Evolutionary conservation across 2,113 vertebrate genomes (phyloP).

Genomic region (Apteryx mantelli): DNA sequence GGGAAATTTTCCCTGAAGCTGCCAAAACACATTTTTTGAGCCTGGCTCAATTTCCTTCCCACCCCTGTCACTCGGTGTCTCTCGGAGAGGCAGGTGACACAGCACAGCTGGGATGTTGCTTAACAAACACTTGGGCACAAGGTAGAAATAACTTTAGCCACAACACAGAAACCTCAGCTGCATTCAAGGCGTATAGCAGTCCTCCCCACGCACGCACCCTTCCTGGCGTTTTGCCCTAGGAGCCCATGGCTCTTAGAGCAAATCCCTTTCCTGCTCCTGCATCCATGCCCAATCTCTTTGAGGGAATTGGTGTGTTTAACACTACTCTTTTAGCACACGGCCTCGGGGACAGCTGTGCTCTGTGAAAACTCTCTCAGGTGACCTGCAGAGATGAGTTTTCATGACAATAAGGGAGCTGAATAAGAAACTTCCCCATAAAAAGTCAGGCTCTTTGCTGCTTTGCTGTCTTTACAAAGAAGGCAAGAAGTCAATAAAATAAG

Average conservation of each 20-base stretch:
- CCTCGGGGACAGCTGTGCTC: not conserved
- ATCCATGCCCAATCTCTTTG: rapidly evolving
- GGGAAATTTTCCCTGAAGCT: not conserved
- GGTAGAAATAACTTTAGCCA: not conserved
- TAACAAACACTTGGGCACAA: not conserved
- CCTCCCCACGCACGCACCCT: not conserved
- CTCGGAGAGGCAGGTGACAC: not conserved
- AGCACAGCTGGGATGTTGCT: not conserved
- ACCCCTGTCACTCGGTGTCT: rapidly evolving
- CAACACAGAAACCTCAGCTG: not conserved
- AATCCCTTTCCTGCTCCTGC: not conserved
- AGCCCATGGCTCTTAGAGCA: not conserved
- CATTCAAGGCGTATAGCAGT: not conserved
- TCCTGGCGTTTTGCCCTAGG: not conserved
- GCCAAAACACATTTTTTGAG: not conserved
- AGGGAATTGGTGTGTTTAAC: not conserved
- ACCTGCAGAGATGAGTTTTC: not conserved
- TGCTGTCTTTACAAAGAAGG: not conserved
- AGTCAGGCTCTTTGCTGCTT: rapidly evolving
- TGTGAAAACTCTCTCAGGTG: not conserved
- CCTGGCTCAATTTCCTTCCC: not conserved
- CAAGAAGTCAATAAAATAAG: not conserved
- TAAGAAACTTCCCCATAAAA: not conserved
- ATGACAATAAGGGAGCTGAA: not conserved
- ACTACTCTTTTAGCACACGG: not conserved